A percentile compares a stretch with the other conserved stretches of the same genome.
These are phyloP conservation scores for Pampus argenteus DNA, from an alignment of 2,797 vertebrate species.

Conservation along the genomic window DNA sequence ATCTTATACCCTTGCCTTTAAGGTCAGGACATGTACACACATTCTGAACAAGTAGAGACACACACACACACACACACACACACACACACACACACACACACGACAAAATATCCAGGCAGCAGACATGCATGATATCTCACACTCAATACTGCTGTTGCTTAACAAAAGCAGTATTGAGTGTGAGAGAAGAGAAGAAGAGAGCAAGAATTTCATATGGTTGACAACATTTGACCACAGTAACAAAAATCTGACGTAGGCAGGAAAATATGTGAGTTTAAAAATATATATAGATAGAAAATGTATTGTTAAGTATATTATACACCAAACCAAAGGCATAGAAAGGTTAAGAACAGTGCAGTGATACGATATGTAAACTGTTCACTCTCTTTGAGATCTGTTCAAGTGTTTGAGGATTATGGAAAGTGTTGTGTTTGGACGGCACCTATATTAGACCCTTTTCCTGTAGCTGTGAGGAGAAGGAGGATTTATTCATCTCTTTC, in stretches of 20 bases:
- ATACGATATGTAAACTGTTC: conserved; percentile 41
- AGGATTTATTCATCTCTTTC: conserved; percentile 53
- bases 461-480: conserved; percentile 49
- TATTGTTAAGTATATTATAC: not conserved
- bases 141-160: not conserved
- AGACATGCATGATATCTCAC: conserved; percentile 9
- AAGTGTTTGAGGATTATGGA: conserved; percentile 53
- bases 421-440: conserved; percentile 63
- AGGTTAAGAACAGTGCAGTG: conserved; percentile 30
- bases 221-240: conserved; percentile 5
- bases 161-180: not conserved
- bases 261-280: not conserved
- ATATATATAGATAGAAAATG: not conserved
- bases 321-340: conserved; percentile 12
- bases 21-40: conserved; percentile 55
- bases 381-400: conserved; percentile 38
- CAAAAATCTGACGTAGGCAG: not conserved
- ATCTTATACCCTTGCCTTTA: conserved; percentile 32
- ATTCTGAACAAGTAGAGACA: conserved; percentile 24
- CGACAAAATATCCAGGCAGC: conserved; percentile 33
- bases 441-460: conserved; percentile 54
- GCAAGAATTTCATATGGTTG: not conserved
- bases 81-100: not conserved
- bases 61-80: not conserved
- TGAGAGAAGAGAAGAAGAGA: not conserved